phyloP scores from a whole-genome alignment of 2,888 invertebrate species.

The Coenonympha arcania region DNA sequence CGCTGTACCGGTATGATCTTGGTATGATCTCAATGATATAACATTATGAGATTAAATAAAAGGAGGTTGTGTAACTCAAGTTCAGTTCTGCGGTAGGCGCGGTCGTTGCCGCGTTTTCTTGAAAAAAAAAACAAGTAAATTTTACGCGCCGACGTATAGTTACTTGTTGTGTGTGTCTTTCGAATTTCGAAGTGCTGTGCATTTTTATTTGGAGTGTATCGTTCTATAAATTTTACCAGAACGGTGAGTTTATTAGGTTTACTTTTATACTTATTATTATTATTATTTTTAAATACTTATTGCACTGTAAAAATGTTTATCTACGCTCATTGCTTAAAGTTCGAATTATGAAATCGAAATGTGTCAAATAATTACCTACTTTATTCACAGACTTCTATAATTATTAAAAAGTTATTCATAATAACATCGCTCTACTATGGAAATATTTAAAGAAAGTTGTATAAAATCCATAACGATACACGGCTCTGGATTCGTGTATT shows the following conservation, averaged over 20 bases:
- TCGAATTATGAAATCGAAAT: no score
- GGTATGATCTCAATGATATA: conserved; percentile 11
- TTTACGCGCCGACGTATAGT: conserved; percentile 43
- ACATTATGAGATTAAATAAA: conserved; percentile 37
- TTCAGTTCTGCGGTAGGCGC: conserved; percentile 48
- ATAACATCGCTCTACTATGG: no score
- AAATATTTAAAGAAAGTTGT: no score
- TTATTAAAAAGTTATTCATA: no score
- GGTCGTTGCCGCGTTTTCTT: conserved; percentile 45
- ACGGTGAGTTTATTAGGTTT: conserved; percentile 32
- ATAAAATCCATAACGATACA: no score
- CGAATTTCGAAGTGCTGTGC: conserved; percentile 44
- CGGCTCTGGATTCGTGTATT: no score
- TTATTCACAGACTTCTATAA: no score
- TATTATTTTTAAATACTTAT: no score
- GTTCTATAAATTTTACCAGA: conserved; percentile 36
- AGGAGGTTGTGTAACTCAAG: conserved; percentile 36
- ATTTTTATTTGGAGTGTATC: conserved; percentile 36
- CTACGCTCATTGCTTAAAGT: no score
- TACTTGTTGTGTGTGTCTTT: conserved; percentile 50
- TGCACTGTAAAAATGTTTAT: no score
- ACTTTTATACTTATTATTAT: no score
- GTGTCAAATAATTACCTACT: no score
- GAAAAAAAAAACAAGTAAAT: conserved; percentile 44
- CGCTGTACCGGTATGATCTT: background rate